These are phyloP conservation scores for Drosophila colorata DNA, from an alignment of 2,888 invertebrate genomes.

Conservation along the genomic window DNA sequence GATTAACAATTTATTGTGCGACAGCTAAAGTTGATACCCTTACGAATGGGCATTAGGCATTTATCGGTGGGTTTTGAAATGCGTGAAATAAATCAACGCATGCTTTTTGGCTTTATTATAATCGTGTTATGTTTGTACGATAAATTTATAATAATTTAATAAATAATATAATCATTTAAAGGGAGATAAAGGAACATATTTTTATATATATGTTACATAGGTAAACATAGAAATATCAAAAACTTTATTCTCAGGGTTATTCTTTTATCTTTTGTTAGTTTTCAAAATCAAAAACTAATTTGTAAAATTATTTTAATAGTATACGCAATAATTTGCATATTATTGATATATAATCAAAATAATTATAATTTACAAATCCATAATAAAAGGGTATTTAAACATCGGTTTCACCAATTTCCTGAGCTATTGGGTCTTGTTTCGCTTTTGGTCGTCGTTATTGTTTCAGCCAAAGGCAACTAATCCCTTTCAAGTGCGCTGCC, in stretches of 20 bases:
- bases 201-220: background rate
- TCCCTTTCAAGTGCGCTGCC: conserved; percentile 66
- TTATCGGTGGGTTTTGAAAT: conserved; percentile 29
- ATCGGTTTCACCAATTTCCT: background rate
- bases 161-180: no score
- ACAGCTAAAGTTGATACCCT: conserved; percentile 42
- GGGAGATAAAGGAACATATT: background rate
- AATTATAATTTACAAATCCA: no score
- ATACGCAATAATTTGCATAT: no score
- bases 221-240: no score
- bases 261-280: no score
- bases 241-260: no score
- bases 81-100: conserved; percentile 19
- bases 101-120: conserved; percentile 33
- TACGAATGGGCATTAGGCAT: conserved; percentile 31
- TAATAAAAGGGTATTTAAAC: conserved; percentile 23
- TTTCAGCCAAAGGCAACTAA: conserved; percentile 48
- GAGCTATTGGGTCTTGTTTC: conserved; percentile 11
- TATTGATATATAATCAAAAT: no score
- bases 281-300: no score
- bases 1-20: conserved; percentile 61
- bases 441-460: conserved; percentile 22
- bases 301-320: background rate
- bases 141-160: background rate
- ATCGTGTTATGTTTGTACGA: conserved; percentile 18